These are phyloP conservation scores for Chironomus striatipennis DNA, from an alignment of 1,140 invertebrate species.

Conservation along the genomic window DNA sequence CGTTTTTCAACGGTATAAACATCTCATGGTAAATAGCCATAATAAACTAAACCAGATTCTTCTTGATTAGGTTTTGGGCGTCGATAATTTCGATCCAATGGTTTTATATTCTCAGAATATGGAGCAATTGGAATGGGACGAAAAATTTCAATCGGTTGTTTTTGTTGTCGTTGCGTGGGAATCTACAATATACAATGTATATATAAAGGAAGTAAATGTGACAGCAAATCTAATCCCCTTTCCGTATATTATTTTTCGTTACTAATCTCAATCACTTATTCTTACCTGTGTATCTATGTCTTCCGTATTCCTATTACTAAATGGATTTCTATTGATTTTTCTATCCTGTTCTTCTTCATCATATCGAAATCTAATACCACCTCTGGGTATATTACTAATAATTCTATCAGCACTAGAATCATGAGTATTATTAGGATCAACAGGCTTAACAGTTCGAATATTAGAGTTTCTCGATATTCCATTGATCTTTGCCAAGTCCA, in stretches of 20 bases:
- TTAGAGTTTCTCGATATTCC: not conserved
- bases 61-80: not conserved
- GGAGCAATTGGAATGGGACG: not conserved
- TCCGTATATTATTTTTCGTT: not conserved
- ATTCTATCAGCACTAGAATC: too few relatives aligned
- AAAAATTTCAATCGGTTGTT: not conserved
- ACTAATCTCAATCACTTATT: not conserved
- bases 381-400: too few relatives aligned
- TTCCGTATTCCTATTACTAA: not conserved
- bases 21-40: constrained; percentile 8
- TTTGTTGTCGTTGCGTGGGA: not conserved
- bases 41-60: not conserved
- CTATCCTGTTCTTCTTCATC: too few relatives aligned
- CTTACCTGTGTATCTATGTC: not conserved
- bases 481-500: not conserved
- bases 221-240: not conserved
- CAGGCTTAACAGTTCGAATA: not conserved
- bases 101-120: not conserved
- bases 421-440: not conserved
- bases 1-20: not conserved
- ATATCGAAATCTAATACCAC: too few relatives aligned
- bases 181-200: not conserved
- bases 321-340: not conserved
- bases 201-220: not conserved
- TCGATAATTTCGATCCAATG: not conserved